Base-by-base conservation (phyloP, 1,140 invertebrate genomes). In the Macrotrachela quadricornifera region DNA sequence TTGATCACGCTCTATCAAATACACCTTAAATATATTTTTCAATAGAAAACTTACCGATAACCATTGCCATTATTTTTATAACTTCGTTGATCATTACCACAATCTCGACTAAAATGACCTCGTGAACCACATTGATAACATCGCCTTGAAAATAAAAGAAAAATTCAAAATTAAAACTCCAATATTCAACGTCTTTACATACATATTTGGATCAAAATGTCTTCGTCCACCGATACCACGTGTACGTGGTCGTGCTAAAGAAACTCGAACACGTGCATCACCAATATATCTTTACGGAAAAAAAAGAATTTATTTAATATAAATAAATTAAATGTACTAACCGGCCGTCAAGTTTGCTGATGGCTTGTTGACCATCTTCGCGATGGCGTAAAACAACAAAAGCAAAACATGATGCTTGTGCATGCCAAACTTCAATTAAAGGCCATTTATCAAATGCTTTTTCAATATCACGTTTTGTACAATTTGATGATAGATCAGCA, bases 331-430 rank as follows among this genome's bases (percentile, higher is more conserved):
- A 58, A 21, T 66, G 62, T 46, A 57, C 60, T 37, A 60, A 69
- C 65, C 30, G 30, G 0, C n/a, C 64, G 60, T 71, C 62, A 65
- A 69, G 66, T 46, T 64, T 62, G 49, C 57, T 58, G 12, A 69
- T 59, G 17, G 67, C 62, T 46, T 58, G 59, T 37, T 62, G 60
- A 6, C 66, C 67, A 60, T 69, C 66, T 48, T 64, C 63, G 47
- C 57, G 59, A 48, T 64, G 59, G 49, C 62, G 61, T 57, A 61
- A 69, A 1, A 69, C 65, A 38, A 70, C 55, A 60, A 70, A 69
- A 12, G 66, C 65, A 62, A 70, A 70, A 50, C 68, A 68, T 30
- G 68, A 67, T 14, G 66, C 65, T 53, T 59, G 59, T 1, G 68
- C 68, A 21, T 69, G 55, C 68, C 68, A 70, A 8, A 69, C 59